Conservation (phyloP, 1,140 invertebrate species). For the Octopus bimaculoides region DNA sequence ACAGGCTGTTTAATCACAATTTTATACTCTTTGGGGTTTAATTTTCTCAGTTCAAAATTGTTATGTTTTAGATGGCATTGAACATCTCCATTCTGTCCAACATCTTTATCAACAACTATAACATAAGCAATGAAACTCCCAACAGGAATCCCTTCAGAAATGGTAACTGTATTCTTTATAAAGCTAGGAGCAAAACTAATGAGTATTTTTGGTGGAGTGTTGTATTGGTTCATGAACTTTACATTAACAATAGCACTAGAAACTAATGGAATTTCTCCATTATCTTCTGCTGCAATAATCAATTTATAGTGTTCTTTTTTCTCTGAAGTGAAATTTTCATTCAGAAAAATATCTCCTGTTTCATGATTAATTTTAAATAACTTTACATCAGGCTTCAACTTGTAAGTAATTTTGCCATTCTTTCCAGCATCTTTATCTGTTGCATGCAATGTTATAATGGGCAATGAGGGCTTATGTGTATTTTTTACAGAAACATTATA, state of each 20-base stretch:
- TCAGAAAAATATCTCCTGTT: conserved; percentile 38
- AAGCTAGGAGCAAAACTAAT: conserved; percentile 36
- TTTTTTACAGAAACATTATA: conserved; percentile 69
- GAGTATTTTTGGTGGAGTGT: conserved; percentile 89
- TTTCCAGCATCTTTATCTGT: conserved; percentile 39
- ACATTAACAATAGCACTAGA: conserved; percentile 91
- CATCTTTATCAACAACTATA: conserved; percentile 46
- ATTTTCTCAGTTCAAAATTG: conserved; percentile 18
- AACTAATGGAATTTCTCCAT: conserved; percentile 66
- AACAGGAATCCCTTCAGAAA: conserved; percentile 39
- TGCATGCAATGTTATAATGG: conserved; percentile 67
- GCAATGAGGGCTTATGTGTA: background rate
- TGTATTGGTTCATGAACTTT: conserved; percentile 92
- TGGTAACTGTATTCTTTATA: conserved; percentile 12
- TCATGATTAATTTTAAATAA: conserved; percentile 26
- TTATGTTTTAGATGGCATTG: conserved; percentile 27
- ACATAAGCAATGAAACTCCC: conserved; percentile 50
- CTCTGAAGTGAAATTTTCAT: conserved; percentile 38
- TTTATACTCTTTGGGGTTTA: conserved; percentile 20
- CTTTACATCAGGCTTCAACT: conserved; percentile 18
- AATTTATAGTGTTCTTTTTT: conserved; percentile 38
- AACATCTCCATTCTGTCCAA: conserved; percentile 42
- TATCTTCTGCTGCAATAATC: conserved; percentile 36
- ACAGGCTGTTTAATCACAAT: conserved; percentile 18
- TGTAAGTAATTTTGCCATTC: conserved; percentile 36